These are phyloP conservation scores for Syngnathoides biaculeatus DNA, from an alignment of 2,113 vertebrate genomes.

Conservation along the genomic window DNA sequence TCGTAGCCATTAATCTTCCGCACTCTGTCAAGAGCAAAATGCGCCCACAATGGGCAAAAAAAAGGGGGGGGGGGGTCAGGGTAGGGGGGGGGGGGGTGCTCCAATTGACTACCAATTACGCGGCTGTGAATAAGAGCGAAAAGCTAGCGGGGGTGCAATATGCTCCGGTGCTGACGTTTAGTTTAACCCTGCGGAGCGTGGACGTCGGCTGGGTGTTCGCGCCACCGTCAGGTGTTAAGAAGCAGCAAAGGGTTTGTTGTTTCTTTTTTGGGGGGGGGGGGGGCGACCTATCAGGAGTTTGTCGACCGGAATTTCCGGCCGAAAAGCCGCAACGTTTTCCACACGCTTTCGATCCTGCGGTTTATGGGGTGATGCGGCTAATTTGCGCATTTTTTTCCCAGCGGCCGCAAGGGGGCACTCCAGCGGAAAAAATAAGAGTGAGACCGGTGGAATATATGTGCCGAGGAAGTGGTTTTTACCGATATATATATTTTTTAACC, in stretches of 20 bases:
- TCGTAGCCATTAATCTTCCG: conserved; percentile 82
- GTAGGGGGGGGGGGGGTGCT: too few species aligned
- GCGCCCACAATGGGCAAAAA: conserved; percentile 79
- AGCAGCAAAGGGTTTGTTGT: not conserved
- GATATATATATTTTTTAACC: too few species aligned
- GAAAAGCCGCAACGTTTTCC: too few species aligned
- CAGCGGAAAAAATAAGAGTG: too few species aligned
- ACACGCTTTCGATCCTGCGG: too few species aligned
- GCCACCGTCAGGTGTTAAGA: conserved; percentile 30
- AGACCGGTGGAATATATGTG: too few species aligned
- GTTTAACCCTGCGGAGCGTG: conserved; percentile 68
- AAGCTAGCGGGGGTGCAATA: conserved; percentile 68
- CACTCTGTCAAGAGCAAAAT: conserved; percentile 82
- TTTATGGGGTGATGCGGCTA: too few species aligned
- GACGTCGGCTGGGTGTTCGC: conserved; percentile 28
- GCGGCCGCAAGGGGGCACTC: too few species aligned
- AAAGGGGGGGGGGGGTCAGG: too few species aligned
- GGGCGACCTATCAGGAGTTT: not conserved
- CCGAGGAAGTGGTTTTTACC: too few species aligned
- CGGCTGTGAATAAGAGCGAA: conserved; percentile 78
- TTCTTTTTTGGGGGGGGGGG: not conserved
- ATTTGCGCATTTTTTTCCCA: too few species aligned
- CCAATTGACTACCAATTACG: conserved; percentile 85
- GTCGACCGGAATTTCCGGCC: too few species aligned
- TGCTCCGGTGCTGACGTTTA: conserved; percentile 76